These are phyloP conservation scores for Drosophila eugracilis DNA, from an alignment of 1,140 invertebrate species.

Conservation along the genomic window DNA sequence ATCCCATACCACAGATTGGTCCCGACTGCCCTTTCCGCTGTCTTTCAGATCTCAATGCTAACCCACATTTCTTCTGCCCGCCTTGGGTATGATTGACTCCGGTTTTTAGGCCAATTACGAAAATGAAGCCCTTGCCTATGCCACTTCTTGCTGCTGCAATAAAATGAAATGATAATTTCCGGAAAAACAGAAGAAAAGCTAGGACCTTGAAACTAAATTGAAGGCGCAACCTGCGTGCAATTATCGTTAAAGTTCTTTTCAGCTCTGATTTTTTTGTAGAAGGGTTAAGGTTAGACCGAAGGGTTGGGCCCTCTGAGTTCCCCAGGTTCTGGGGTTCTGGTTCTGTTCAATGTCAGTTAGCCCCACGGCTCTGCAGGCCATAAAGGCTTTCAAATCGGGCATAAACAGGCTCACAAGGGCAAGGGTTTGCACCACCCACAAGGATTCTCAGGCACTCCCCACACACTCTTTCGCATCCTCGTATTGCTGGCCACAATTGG, in stretches of 20 bases:
- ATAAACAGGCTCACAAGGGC: slow-evolving; percentile 62
- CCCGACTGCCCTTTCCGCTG: no score
- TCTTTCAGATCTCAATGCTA: slow-evolving; percentile 11
- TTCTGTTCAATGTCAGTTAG: slow-evolving; percentile 59
- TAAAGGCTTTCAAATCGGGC: slow-evolving; percentile 61
- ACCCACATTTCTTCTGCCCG: slow-evolving; percentile 11
- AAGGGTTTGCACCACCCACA: slow-evolving; percentile 42
- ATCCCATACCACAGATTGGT: background rate
- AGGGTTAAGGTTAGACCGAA: slow-evolving; percentile 59
- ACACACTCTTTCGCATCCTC: slow-evolving; percentile 29
- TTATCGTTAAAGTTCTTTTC: slow-evolving; percentile 75
- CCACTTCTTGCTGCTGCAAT: slow-evolving; percentile 60
- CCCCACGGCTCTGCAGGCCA: slow-evolving; percentile 50
- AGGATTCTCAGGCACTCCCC: slow-evolving; percentile 19
- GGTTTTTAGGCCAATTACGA: slow-evolving; percentile 63
- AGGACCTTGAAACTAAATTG: slow-evolving; percentile 79
- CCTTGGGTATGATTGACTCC: slow-evolving; percentile 68
- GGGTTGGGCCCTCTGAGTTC: slow-evolving; percentile 41
- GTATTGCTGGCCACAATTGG: slow-evolving; percentile 72
- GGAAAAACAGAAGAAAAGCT: slow-evolving; percentile 63
- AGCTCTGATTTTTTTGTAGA: slow-evolving; percentile 27
- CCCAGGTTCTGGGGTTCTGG: no score
- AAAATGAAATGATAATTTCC: slow-evolving; percentile 72
- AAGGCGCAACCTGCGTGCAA: slow-evolving; percentile 76
- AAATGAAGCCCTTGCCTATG: slow-evolving; percentile 45